Base-by-base conservation (phyloP, 1,140 invertebrate genomes). In the Rhynchophorus ferrugineus region DNA sequence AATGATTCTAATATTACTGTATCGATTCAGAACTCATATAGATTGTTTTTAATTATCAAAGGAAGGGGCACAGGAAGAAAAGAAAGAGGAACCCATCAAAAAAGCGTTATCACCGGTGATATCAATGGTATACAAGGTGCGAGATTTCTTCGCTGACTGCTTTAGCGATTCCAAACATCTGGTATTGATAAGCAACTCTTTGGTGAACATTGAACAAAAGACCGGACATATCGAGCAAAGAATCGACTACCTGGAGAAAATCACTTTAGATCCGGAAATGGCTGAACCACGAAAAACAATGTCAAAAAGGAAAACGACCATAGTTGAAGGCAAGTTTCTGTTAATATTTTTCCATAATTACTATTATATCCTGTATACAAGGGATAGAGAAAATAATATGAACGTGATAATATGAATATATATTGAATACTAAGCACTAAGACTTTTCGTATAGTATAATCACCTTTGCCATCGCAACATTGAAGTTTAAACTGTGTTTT, bases 241-340 rank as follows among this genome's bases (percentile, higher is more conserved):
- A 46, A 17, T 56, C 3, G 35, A 52, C 1, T 29, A 56, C 22
- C n/a, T 52, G 9, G 54, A 50, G 22, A 35, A n/a, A 16, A 44
- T 49, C 13, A 42, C 34, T 1, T 38, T 55, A 20, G 46, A 49
- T 35, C 53, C 53, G 1, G 53, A 55, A 3, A 11, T 29, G 6
- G 36, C 36, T 16, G 13, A 42, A 18, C 11, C 34, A 1, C 34
- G 43, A 44, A 49, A 49, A 44, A 34, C 53, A 9, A 29, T 11
- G 2, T n/a, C 21, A 13, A 55, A 55, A 41, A 49, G 22, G 21
- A 48, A 48, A 43, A 47, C 53, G 0, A 55, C 53, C 9, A 37
- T 55, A 8, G 18, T 49, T 2, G 53, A 49, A 55, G 53, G 53
- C 44, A 45, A 37, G 11, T 22, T 9, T 42, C 18, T 41, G 38